A percentile compares a stretch with the other conserved stretches of the same genome.
These are phyloP conservation scores for Chrysemys picta DNA, from an alignment of 2,113 vertebrate species.

Conservation along the genomic window DNA sequence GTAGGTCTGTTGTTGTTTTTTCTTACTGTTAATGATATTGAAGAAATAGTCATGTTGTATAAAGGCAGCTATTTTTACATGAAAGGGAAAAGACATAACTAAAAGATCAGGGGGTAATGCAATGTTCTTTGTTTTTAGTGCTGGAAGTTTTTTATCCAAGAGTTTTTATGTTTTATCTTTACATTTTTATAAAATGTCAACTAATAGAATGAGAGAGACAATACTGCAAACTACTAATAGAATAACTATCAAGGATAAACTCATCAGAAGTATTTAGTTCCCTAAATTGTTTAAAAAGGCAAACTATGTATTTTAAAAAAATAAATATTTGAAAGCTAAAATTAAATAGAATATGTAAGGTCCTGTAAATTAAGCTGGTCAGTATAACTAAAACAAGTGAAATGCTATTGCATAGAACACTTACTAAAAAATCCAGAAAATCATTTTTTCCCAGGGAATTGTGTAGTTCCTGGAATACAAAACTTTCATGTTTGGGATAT, in stretches of 20 bases:
- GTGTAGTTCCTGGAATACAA: background rate
- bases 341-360: background rate
- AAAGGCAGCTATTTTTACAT: background rate
- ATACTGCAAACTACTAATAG: background rate
- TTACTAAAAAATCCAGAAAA: background rate
- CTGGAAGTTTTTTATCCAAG: background rate
- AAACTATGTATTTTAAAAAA: background rate
- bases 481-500: background rate
- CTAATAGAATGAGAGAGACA: background rate
- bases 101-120: background rate
- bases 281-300: background rate
- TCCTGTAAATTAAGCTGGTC: background rate
- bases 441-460: background rate
- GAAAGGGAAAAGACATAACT: background rate
- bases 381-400: background rate
- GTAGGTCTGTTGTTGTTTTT: background rate
- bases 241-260: background rate
- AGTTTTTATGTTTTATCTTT: background rate
- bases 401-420: background rate
- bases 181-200: background rate
- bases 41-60: background rate
- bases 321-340: background rate
- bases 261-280: background rate
- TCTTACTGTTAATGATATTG: background rate
- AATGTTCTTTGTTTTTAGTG: background rate